Base-by-base conservation (phyloP, 2,113 vertebrate species). In the Chamaea fasciata region DNA sequence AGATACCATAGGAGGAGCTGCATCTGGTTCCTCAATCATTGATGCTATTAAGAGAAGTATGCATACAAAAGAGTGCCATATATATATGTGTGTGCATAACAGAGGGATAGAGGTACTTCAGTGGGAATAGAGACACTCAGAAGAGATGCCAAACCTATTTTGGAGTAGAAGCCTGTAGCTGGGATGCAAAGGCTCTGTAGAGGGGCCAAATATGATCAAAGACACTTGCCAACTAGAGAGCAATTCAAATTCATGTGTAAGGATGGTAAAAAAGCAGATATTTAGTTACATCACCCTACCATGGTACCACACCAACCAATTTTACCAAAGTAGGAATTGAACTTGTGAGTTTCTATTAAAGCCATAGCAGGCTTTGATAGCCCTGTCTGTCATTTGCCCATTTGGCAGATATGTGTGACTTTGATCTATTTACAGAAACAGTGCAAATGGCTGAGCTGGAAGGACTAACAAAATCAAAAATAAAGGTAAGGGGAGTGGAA, bases 81-180 rank as follows among this genome's bases (percentile, higher is more conserved):
- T 31, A 30, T 33, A 22, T 55, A 3, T 41, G 1, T n/a, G 7
- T 35, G 15, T 39, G 7, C 0, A 0, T 46, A 62, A 41, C 11
- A n/a, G 44, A 10, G 33, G 33, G 19, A 73, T 13, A 37, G 23
- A 65, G 13, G 57, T 5, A 56, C 33, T 78, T 53, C 59, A 41
- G 7, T 65, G 47, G 69, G 52, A 71, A 28, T 3, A 41, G 52
- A 67, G 71, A 59, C 7, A 37, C 15, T 56, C 52, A 80, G 31
- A 71, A 69, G 50, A 71, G 13, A 53, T 31, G 15, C 24, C 47
- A 89, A 71, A 62, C 39, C 24, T 11, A 30, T 89, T 77, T 28
- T 49, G 23, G 57, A 77, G 10, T 17, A 52, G 13, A 69, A 21
- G 2, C 22, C 15, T 82, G 35, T 33, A 82, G 35, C 12, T 47